phyloP scores from a whole-genome alignment of 2,797 vertebrate species.

The Acipenser ruthenus region DNA sequence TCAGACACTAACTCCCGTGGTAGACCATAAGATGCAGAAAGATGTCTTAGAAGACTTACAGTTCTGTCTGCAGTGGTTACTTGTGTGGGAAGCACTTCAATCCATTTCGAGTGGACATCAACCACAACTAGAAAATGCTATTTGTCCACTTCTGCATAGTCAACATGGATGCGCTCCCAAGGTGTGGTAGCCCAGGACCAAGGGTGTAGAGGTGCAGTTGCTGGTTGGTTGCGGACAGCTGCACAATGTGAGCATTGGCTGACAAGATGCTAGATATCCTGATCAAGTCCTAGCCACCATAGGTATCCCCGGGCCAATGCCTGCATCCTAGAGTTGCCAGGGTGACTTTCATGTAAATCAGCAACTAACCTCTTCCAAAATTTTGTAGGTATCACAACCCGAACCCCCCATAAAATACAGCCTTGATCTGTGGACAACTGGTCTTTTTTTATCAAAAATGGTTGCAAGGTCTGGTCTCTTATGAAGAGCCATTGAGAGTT shows the following conservation, averaged over 20 bases:
- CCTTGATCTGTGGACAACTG: neutral
- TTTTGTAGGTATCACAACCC: neutral
- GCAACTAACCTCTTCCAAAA: neutral
- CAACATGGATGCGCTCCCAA: neutral
- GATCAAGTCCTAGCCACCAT: neutral
- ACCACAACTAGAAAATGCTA: neutral
- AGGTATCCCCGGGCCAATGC: neutral
- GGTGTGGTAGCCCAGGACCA: neutral
- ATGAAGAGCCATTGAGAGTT: neutral
- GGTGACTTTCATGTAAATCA: neutral
- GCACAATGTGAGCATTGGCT: neutral
- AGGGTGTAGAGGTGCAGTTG: neutral
- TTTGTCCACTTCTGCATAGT: neutral
- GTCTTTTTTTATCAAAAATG: neutral
- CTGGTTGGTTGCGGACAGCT: neutral
- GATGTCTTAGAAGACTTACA: neutral
- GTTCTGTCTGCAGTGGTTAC: neutral
- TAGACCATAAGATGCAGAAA: neutral
- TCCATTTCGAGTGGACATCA: neutral
- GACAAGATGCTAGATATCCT: neutral
- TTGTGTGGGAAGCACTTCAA: neutral
- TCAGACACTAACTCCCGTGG: neutral
- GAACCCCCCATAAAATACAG: neutral
- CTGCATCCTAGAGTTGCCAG: neutral
- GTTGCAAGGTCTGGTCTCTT: neutral